Percentiles rank a stretch among this genome's conserved stretches.
Conservation (phyloP, 2,888 invertebrate species). For the Pristionchus mayeri region DNA sequence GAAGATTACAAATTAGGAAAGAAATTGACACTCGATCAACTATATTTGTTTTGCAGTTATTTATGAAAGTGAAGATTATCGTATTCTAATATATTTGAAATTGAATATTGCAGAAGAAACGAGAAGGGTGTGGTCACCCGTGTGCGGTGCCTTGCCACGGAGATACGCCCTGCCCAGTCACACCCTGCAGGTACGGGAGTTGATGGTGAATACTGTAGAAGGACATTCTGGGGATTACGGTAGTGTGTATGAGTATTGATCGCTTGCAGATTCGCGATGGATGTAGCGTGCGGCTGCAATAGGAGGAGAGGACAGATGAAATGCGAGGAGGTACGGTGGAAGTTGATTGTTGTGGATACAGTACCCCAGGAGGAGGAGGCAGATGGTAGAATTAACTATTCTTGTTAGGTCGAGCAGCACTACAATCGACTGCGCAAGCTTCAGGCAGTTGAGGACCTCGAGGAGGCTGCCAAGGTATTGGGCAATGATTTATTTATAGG, state of each 20-base stretch:
- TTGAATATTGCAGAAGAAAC: slow-evolving; percentile 78
- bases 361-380: not conserved
- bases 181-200: slow-evolving; percentile 79
- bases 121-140: slow-evolving; percentile 87
- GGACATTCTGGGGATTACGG: not conserved
- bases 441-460: slow-evolving; percentile 28
- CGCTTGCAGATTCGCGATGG: slow-evolving; percentile 79
- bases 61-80: no score
- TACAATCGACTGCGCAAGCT: slow-evolving; percentile 50
- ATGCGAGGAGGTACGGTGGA: slow-evolving; percentile 61
- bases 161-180: slow-evolving; percentile 82
- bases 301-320: slow-evolving; percentile 55
- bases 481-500: no score
- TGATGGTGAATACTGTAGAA: not conserved
- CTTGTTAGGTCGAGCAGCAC: slow-evolving; percentile 51
- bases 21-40: not conserved
- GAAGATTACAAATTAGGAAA: not conserved
- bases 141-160: slow-evolving; percentile 90
- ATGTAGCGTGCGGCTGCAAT: slow-evolving; percentile 71
- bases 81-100: not conserved
- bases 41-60: not conserved
- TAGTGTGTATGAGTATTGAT: not conserved
- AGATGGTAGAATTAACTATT: not conserved
- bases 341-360: not conserved
- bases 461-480: slow-evolving; percentile 17